Conservation (phyloP, 2,113 vertebrate species). For the Ondatra zibethicus region DNA sequence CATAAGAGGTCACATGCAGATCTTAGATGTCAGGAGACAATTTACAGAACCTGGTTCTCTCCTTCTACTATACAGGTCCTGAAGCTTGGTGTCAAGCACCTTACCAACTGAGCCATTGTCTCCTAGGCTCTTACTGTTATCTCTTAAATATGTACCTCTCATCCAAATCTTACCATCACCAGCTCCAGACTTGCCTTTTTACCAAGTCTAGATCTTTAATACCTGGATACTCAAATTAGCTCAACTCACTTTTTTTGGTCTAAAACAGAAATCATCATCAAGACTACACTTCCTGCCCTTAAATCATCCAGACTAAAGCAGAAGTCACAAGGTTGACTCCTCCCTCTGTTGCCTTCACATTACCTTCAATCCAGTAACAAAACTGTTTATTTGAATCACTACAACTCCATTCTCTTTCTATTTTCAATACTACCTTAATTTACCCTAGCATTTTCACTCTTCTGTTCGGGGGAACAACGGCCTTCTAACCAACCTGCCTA, state of each 20-base stretch:
- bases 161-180: neutral
- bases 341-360: neutral
- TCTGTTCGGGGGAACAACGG: neutral
- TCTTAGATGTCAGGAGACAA: neutral
- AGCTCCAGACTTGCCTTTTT: constrained; percentile 5
- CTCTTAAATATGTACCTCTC: neutral
- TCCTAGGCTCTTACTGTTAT: neutral
- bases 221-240: neutral
- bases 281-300: neutral
- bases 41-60: neutral
- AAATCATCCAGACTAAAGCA: neutral
- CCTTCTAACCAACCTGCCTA: constrained; percentile 29
- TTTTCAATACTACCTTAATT: constrained; percentile 22
- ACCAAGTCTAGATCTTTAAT: neutral
- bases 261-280: constrained; percentile 4
- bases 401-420: constrained; percentile 24
- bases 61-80: neutral
- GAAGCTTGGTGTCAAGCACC: neutral
- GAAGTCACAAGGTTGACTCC: neutral
- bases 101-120: neutral
- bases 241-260: constrained; percentile 44
- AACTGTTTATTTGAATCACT: neutral
- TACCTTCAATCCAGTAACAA: constrained; percentile 4
- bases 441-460: neutral
- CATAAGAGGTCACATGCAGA: too few relatives aligned